Base-by-base conservation (phyloP, 2,888 invertebrate genomes). In the Agrotis ipsilon region DNA sequence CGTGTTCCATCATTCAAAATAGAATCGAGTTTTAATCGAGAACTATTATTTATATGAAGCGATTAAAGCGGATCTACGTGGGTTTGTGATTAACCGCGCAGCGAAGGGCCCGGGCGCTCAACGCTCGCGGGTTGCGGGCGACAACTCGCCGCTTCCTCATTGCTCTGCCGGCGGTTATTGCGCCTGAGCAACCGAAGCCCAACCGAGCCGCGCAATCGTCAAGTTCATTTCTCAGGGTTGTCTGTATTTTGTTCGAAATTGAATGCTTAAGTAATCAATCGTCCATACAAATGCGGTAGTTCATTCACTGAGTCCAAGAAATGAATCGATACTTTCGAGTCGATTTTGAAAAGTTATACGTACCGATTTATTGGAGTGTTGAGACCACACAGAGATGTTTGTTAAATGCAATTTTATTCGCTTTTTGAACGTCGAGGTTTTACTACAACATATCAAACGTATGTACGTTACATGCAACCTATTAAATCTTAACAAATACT, bases 141-240 rank as follows among this genome's bases (percentile, higher is more conserved):
- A 92, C 92, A 90, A 88, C 84, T 89, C 88, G 85, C 86, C 90
- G 91, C 93, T 93, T 93, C 93, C 93, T 93, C 89, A 92, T 93
- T 91, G 92, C 88, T 86, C 86, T 81, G 83, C 83, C 83, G 83
- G 88, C 90, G 90, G 91, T 89, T 89, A 89, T 87, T 88, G 86
- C 86, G 85, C 86, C 81, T 80, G 85, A 70, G 52, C 72, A 71
- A 75, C 69, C 60, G 69, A 54, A 39, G 39, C 39, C 39, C 77
- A 77, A 76, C 72, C 64, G 72, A 60, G 69, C 66, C 72, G 68
- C 75, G 75, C 78, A 81, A 82, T 86, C 85, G 86, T 89, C 89
- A 86, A 84, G 84, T 85, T 86, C 82, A 80, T 81, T 85, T 83
- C 82, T 81, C 82, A 88, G 86, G 84, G 83, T 78, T 87, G 84